These are phyloP conservation scores for Chydorus sphaericus DNA, from an alignment of 2,888 invertebrate species.

Conservation along the genomic window DNA sequence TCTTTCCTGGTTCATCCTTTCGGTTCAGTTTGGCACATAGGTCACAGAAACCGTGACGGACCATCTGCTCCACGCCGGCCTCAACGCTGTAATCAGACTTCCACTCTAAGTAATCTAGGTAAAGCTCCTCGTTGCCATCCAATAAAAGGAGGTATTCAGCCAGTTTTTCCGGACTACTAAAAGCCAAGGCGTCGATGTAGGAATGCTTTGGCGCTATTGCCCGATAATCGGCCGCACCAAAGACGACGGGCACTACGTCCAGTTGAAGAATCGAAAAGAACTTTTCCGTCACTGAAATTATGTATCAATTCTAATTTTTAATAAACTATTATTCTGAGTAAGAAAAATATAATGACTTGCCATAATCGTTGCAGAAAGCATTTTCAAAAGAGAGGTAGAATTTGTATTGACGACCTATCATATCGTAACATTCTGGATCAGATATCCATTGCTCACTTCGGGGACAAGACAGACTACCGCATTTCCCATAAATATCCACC, in stretches of 20 bases:
- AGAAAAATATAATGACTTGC: too few species aligned
- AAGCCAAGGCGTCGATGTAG: neutral
- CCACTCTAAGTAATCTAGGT: neutral
- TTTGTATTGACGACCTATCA: neutral
- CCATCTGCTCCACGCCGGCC: neutral
- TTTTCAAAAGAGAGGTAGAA: neutral
- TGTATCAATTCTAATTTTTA: too few species aligned
- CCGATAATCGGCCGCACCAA: neutral
- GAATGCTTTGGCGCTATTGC: neutral
- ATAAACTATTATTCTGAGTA: too few species aligned
- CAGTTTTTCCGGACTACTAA: neutral
- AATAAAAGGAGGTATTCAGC: neutral
- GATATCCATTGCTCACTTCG: neutral
- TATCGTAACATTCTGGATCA: neutral
- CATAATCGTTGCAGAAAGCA: neutral
- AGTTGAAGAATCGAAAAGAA: neutral
- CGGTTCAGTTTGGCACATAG: neutral
- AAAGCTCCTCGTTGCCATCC: neutral
- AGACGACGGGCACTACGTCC: neutral
- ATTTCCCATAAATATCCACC: too few species aligned
- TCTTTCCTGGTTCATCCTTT: neutral
- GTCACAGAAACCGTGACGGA: neutral
- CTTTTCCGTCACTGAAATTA: neutral
- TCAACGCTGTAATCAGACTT: neutral
- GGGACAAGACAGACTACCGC: too few species aligned